These are phyloP conservation scores for Hypena proboscidalis DNA, from an alignment of 2,888 invertebrate genomes.

Conservation along the genomic window DNA sequence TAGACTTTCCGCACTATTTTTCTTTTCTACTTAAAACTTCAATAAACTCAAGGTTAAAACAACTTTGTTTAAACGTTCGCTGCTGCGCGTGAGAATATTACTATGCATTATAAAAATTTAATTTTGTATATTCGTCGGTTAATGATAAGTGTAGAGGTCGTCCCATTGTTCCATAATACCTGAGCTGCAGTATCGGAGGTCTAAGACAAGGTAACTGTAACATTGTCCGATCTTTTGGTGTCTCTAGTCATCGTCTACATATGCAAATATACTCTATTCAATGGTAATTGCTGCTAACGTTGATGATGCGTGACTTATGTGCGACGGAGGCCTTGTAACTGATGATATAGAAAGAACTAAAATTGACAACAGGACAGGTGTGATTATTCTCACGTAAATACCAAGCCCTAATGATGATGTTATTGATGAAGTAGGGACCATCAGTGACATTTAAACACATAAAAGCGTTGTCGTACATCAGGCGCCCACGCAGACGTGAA, in stretches of 20 bases:
- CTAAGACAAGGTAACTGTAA: constrained; percentile 74
- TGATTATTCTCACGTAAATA: constrained; percentile 39
- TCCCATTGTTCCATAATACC: constrained; percentile 63
- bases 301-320: constrained; percentile 65
- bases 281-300: constrained; percentile 61
- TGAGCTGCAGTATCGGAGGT: constrained; percentile 59
- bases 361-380: constrained; percentile 39
- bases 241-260: constrained; percentile 41
- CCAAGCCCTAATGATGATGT: constrained; percentile 24
- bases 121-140: constrained; percentile 64
- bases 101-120: constrained; percentile 64
- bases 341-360: constrained; percentile 49
- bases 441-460: constrained; percentile 47
- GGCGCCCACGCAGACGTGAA: constrained; percentile 35
- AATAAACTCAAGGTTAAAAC: constrained; percentile 55
- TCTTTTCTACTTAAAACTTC: constrained; percentile 35
- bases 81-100: constrained; percentile 69
- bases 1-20: constrained; percentile 41
- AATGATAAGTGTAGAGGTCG: constrained; percentile 74
- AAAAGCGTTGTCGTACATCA: constrained; percentile 41
- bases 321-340: constrained; percentile 55
- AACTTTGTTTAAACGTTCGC: constrained; percentile 54
- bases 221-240: constrained; percentile 54
- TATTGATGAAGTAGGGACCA: constrained; percentile 25
- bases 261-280: constrained; percentile 49